Evolutionary conservation across 2,797 vertebrate genomes (phyloP), one percentile per base, ranked within the genome.

Genomic region (Rhadinocentrus ornatus): DNA sequence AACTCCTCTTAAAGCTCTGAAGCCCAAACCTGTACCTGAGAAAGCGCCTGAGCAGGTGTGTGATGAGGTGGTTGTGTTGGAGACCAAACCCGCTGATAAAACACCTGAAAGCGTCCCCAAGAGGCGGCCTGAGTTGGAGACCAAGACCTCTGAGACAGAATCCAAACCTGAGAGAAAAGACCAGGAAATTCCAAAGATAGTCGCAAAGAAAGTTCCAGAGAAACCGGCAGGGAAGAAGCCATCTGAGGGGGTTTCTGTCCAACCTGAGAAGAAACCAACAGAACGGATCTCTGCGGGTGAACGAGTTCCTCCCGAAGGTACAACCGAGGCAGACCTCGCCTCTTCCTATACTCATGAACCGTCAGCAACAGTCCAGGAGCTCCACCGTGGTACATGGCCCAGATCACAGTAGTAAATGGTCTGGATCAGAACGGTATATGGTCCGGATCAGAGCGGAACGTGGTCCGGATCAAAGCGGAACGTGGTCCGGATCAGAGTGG

Each of bases 1-100:
- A 78, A 89, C 87, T 69, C 86, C 54, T 90, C 89, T 92, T 92
- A 77, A 93, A 93, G 93, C 73, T 66, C 10, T 76, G 73, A 86
- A 71, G 77, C 80, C 80, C 68, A 81, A 84, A 86, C 80, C 82
- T 66, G 31, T 75, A 41, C 64, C 82, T 69, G 77, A 81, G 34
- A 71, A 69, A 57, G 29, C 29, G 62, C 70, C 70, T 77, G 74
- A 71, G 59, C 80, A 71, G 74, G 34, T 53, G 37, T 46, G 69
- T 59, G 67, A 83, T 11, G 69, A 84, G 24, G 67, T 70, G 7
- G 61, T 70, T 22, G 70, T 67, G 37, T 54, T 46, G 66, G 62
- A 85, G 66, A 10, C 58, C 6, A 59, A 78, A 80, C 54, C 64
- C 27, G 69, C 76, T 52, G 75, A 76, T 10, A 60, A 69, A 69